Evolutionary conservation across 2,797 vertebrate genomes (phyloP), one percentile per base, ranked within the genome.

Genomic region (Catostomus latipinnis): DNA sequence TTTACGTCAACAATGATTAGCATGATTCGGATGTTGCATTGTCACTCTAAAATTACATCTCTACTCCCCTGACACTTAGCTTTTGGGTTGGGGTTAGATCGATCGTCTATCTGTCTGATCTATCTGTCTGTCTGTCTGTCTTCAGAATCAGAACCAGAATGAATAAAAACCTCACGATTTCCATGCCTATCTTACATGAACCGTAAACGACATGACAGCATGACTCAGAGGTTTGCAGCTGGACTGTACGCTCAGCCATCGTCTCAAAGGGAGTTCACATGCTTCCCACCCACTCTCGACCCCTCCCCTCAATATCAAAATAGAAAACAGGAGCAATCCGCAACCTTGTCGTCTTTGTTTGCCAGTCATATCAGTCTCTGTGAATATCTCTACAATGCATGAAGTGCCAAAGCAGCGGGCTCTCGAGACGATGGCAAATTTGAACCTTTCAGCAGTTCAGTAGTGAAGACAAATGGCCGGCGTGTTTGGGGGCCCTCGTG

Each of bases 401-500:
- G 70, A 60, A 74, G 75, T 81, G 82, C 81, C 80, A 78, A 79
- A 54, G 76, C 72, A 77, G 43, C 57, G 73, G 53, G 79, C 85
- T 83, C 84, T n/a, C 52, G 87, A 88, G 92, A 92, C 92, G 89
- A 92, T 90, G 85, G 91, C 90, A 91, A 86, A 82, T 91, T 89
- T 90, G 85, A 90, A 91, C 91, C 91, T 93, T 92, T 94, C 91
- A 91, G 87, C 86, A 22, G 87, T 89, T 90, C 88, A 85, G 90
- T 92, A 92, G 91, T 92, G 90, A 94, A 94, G 94, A 95, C 92
- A 94, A 95, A 95, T 93, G 92, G 91, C 91, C 85, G 73, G 87
- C 89, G 90, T 92, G 89, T 92, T 91, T 90, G 75, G 82, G 70
- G 86, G 89, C 78, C 88, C 92, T 86, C 83, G 89, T 92, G 92